Evolutionary conservation across 2,888 invertebrate species (phyloP).

Genomic region (Scaptomyza parva): DNA sequence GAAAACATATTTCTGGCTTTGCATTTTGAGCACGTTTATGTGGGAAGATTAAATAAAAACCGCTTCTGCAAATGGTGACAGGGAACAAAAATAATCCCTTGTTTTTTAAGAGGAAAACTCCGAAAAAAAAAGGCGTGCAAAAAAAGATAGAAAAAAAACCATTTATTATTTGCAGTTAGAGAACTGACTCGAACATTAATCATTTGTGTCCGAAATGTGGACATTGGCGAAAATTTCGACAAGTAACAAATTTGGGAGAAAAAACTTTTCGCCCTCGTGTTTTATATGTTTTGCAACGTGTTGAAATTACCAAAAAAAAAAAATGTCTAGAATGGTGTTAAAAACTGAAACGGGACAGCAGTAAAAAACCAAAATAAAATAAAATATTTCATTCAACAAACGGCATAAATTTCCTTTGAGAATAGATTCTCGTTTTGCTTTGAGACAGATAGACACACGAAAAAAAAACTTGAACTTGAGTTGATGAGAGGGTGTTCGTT

Average conservation of each 20-base stretch:
- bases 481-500: constrained; percentile 46
- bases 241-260: constrained; percentile 43
- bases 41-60: too few relatives aligned
- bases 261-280: constrained; percentile 64
- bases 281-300: constrained; percentile 61
- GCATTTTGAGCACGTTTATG: constrained; percentile 71
- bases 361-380: constrained; percentile 15
- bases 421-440: constrained; percentile 63
- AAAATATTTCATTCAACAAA: constrained; percentile 76
- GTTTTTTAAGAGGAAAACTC: constrained; percentile 28
- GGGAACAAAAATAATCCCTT: constrained; percentile 11
- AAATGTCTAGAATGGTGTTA: constrained; percentile 59
- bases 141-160: constrained; percentile 34
- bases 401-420: constrained; percentile 79
- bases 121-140: constrained; percentile 21
- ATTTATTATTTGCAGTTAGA: constrained; percentile 74
- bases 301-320: constrained; percentile 78
- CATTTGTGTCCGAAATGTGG: constrained; percentile 76
- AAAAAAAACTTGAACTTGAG: constrained; percentile 39
- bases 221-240: constrained; percentile 66
- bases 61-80: too few relatives aligned
- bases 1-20: constrained; percentile 37
- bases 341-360: constrained; percentile 56
- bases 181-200: constrained; percentile 61
- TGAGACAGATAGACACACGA: constrained; percentile 41